Evolutionary conservation across 2,888 invertebrate genomes (phyloP), one percentile per base, ranked within the genome.

Genomic region (Gymnocheta viridis): DNA sequence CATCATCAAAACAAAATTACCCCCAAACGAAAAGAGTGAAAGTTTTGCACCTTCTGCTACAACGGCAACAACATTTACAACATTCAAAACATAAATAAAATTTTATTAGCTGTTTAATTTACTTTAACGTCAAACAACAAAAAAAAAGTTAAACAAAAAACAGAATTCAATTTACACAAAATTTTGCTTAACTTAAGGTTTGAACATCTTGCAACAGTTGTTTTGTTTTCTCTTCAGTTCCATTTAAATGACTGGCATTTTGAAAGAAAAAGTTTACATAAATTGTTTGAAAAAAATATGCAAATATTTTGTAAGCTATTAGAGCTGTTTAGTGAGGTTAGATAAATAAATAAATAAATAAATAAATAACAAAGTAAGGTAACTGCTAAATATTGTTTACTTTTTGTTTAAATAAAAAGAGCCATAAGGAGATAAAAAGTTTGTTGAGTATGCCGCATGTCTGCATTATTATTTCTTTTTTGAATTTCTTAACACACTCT

Each of bases 21-120:
- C 38, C 58, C 24, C 22, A 38, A 56, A 38, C 17, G 17, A 35
- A 58, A 58, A 47, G 14, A 84, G 83, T 84, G 83, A 84, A 84
- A 84, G 83, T 84, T 84, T 84, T 84, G 77, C 83, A 77, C 80
- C 72, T 81, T 73, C 67, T 54, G 56, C 72, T 67, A 69, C n/a
- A 56, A 74, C 60, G 74, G 41, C 58, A n/a, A n/a, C n/a, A n/a
- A n/a, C n/a, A n/a, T n/a, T 60, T 47, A 69, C 14, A 22, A 38
- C 14, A 22, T 19, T 2, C 17, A 38, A 67, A 7, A 38, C 0
- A 17, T 22, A 56, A 56, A 49, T 4, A 22, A 58, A 72, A 47
- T 69, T 72, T 80, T 73, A 77, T 77, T 73, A 69, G 60, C 72
- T 76, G 58, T 77, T 77, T 84, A 73, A 73, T 84, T 77, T 84